A percentile compares a stretch with the other conserved stretches of the same genome.
Evolutionary conservation across 1,140 invertebrate species (phyloP).

Genomic region (Choristoneura fumiferana): DNA sequence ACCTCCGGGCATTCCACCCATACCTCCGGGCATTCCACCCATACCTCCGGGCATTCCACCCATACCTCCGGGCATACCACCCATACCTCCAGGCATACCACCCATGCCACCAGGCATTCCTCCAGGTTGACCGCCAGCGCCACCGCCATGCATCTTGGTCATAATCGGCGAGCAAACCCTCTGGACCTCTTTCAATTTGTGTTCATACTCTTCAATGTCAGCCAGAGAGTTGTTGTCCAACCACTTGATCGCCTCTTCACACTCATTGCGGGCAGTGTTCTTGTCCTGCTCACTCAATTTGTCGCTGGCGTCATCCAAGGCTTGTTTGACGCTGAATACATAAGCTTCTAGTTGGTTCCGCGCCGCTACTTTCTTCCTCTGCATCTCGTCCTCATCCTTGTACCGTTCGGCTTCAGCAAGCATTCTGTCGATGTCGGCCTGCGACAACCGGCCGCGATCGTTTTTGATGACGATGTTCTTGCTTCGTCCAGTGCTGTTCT

Average conservation of each 20-base stretch:
- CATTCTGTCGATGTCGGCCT: slow-evolving; percentile 94
- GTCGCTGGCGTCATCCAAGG: slow-evolving; percentile 27
- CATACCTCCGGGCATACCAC: slow-evolving; percentile 24
- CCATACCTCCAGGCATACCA: slow-evolving; percentile 32
- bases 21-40: slow-evolving; percentile 24
- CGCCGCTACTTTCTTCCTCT: slow-evolving; percentile 82
- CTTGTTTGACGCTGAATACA: slow-evolving; percentile 86
- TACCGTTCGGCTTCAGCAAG: slow-evolving; percentile 84
- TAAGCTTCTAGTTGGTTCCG: slow-evolving; percentile 89
- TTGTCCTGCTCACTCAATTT: slow-evolving; percentile 80
- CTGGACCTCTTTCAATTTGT: slow-evolving; percentile 85
- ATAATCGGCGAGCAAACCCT: slow-evolving; percentile 84
- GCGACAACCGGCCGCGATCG: slow-evolving; percentile 92
- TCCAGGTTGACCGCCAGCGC: slow-evolving; percentile 39
- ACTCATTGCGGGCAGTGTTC: slow-evolving; percentile 76
- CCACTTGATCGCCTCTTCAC: slow-evolving; percentile 72
- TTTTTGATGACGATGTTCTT: slow-evolving; percentile 86
- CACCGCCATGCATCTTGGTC: slow-evolving; percentile 83
- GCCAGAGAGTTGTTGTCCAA: slow-evolving; percentile 81
- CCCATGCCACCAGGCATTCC: slow-evolving; percentile 40
- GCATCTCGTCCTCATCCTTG: slow-evolving; percentile 81
- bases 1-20: slow-evolving; percentile 46
- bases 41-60: slow-evolving; percentile 42
- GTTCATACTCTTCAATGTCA: slow-evolving; percentile 88
- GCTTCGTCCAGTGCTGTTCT: slow-evolving; percentile 82